Evolutionary conservation across 2,797 vertebrate genomes (phyloP), one percentile per base, ranked within the genome.

Genomic region (Spheniscus humboldti): DNA sequence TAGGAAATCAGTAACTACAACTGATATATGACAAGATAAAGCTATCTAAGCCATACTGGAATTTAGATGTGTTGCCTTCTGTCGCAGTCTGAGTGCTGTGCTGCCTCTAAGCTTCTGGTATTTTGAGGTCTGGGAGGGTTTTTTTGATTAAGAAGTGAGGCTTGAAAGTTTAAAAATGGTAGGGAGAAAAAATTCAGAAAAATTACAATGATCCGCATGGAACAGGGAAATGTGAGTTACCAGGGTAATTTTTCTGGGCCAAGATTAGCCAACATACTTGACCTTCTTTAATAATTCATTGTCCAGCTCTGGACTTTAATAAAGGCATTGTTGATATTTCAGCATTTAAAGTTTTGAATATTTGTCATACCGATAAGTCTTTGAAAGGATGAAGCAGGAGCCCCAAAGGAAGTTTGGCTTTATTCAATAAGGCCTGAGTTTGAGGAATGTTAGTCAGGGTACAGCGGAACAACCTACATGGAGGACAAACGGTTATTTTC

Each of bases 311-410:
- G 84, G 71, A 92, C 53, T 80, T 35, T 20, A 68, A 8, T 6
- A 77, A 27, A 92, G 64, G 57, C 59, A 78, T 1, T 88, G 66
- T 43, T 62, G 75, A 47, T 75, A 95, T 33, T 91, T 71, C 90
- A 96, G 69, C 71, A 92, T 24, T 81, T 62, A 67, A 91, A 96
- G 39, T 77, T 79, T 83, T 52, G 57, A 92, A 56, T 43, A 75
- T 92, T 84, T 93, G 75, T 91, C 97, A 98, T 99, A 99, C 99
- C 98, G 99, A 99, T 92, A 99, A 98, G 96, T 99, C 99, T 98
- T 99, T 99, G 97, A 99, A 99, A 80, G 99, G 99, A 97, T 99
- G 99, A 90, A 99, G 99, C 94, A 99, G 98, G 91, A 99, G 98
- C 86, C 99, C 99, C 96, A 99, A 93, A 37, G 99, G 99, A 98